Base-by-base conservation (phyloP, 2,888 invertebrate genomes). In the Cryptocheilus praepositus region DNA sequence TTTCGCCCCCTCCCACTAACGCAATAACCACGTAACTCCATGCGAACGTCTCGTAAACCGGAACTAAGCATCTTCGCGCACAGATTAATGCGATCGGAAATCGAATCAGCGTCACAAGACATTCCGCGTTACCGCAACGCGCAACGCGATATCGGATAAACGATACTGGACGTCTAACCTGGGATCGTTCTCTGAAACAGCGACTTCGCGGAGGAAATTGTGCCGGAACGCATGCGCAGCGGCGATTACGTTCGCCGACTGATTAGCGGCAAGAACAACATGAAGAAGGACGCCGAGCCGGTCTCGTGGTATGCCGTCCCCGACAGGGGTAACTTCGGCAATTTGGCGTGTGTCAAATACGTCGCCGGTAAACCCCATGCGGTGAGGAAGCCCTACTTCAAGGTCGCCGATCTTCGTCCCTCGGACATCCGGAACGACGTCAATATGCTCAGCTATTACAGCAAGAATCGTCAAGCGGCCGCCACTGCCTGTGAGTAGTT, bases 381-480 rank as follows among this genome's bases (percentile, higher is more conserved):
- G 85, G 92, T 93, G 89, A 93, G 95, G 86, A 92, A 93, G 85
- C 93, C 94, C 73, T 93, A 94, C 87, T 91, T 91, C 89, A 91
- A 92, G 86, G 89, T 90, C 75, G 92, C 93, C 88, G 93, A 95
- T 84, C 81, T 89, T 55, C 87, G 89, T 43, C 89, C 90, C 11
- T 90, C 91, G 76, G 94, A 94, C 89, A 92, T 96, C 89, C 93
- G 93, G 89, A 95, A 93, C 89, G 96, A 96, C 91, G 95, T 96
- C 89, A 95, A 95, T 88, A 93, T 95, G 85, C 92, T 96, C 87
- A 96, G 96, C 88, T 95, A 93, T 91, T 96, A 96, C 92, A 93
- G 94, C 90, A 94, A 94, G 91, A 94, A 94, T 89, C 92, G 94
- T 82, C 92, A 92, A 82, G 93, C 93, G 82, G 93, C 93, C 79